Conservation (phyloP, 2,113 vertebrate species). For the Typhlomys cinereus region DNA sequence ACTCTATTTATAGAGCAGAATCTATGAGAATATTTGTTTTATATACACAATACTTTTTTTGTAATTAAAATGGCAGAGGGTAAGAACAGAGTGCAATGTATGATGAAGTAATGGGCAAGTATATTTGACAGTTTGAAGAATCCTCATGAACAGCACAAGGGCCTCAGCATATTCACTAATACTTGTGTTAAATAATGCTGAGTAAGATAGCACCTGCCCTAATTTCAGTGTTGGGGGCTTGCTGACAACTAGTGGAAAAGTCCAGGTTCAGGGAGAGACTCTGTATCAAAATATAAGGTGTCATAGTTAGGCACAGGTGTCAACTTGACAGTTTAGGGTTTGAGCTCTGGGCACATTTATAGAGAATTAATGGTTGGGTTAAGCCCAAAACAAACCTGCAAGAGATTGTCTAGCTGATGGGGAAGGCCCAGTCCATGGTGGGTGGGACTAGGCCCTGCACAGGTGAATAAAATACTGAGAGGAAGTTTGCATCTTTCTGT, state of each 20-base stretch:
- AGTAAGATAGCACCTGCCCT: no score
- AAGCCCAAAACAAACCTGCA: no score
- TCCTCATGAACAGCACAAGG: background rate
- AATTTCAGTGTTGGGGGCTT: background rate
- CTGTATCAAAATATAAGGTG: background rate
- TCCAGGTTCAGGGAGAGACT: background rate
- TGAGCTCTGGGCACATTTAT: no score
- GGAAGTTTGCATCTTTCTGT: no score
- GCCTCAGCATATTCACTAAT: no score
- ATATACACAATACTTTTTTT: background rate
- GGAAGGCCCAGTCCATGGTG: no score
- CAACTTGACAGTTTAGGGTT: no score
- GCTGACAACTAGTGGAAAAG: background rate
- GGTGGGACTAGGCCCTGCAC: no score
- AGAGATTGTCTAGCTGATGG: no score
- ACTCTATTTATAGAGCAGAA: background rate
- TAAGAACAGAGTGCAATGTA: background rate
- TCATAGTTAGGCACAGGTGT: no score
- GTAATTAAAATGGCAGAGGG: background rate
- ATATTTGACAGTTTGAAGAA: background rate
- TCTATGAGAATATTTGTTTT: conserved; percentile 26
- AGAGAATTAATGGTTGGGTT: no score
- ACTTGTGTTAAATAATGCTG: background rate
- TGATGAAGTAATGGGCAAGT: background rate
- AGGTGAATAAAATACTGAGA: no score